phyloP scores from a whole-genome alignment of 35 echinoderm and acorn worm genomes.

The Ophioderma brevispina region DNA sequence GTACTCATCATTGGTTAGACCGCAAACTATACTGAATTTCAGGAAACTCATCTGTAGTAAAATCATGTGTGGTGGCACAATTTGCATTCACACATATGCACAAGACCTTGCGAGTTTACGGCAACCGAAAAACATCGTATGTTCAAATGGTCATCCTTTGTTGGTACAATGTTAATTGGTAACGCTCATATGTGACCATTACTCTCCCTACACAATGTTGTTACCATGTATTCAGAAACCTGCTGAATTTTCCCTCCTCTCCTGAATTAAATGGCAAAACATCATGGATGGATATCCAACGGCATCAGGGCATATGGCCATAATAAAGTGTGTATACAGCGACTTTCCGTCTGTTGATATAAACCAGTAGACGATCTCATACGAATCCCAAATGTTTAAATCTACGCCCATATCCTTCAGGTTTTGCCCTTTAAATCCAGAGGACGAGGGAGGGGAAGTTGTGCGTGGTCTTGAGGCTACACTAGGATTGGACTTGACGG shows the following conservation, averaged over 20 bases:
- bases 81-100: constrained; percentile 20
- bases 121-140: constrained; percentile 47
- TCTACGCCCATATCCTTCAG: constrained; percentile 59
- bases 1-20: constrained; percentile 18
- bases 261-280: constrained; percentile 53
- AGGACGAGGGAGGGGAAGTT: background rate
- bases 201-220: constrained; percentile 77
- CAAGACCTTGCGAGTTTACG: constrained; percentile 56
- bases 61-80: background rate
- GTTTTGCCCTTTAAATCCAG: constrained; percentile 27
- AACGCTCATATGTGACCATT: constrained; percentile 82
- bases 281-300: constrained; percentile 71
- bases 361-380: constrained; percentile 27
- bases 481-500: no score
- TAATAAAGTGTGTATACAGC: constrained; percentile 71
- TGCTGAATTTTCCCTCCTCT: constrained; percentile 35
- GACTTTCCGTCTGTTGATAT: constrained; percentile 9
- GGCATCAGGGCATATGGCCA: constrained; percentile 50
- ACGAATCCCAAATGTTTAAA: constrained; percentile 77
- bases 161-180: constrained; percentile 64
- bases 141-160: constrained; percentile 45
- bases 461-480: background rate
- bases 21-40: constrained; percentile 48
- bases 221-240: constrained; percentile 42
- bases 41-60: constrained; percentile 62